phyloP scores from a whole-genome alignment of 1,140 invertebrate genomes.

The Vanessa atalanta region DNA sequence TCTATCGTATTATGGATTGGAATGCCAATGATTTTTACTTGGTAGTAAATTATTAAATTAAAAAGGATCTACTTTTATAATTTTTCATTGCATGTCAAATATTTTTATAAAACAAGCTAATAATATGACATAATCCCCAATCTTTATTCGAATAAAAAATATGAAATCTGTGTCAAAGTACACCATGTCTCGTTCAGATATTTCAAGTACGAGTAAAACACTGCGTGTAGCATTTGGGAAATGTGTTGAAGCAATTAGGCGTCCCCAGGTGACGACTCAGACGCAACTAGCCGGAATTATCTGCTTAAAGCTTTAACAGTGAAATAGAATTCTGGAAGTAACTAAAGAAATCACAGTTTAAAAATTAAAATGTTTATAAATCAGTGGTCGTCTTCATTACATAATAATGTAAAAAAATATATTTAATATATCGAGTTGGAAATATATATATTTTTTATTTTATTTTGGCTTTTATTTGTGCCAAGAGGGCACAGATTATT shows the following conservation, averaged over 20 bases:
- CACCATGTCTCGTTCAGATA: not conserved
- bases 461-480: no score
- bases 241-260: conserved; percentile 62
- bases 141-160: not conserved
- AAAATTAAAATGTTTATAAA: not conserved
- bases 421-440: no score
- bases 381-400: no score
- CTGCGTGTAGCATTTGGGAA: conserved; percentile 39
- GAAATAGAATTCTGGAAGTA: conserved; percentile 28
- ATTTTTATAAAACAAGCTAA: not conserved
- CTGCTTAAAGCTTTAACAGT: conserved; percentile 53
- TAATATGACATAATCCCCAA: no score
- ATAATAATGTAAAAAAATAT: no score
- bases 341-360: not conserved
- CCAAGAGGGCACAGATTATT: no score
- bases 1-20: no score
- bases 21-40: no score
- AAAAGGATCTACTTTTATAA: no score
- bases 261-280: conserved; percentile 60
- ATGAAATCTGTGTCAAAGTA: conserved; percentile 3
- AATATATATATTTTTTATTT: no score
- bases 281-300: conserved; percentile 62
- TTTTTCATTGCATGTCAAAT: no score
- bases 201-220: conserved; percentile 31
- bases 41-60: no score